Evolutionary conservation across 64 coral and sea anemone genomes (phyloP), one percentile per base, ranked within the genome.

Genomic region (Actinia equina): DNA sequence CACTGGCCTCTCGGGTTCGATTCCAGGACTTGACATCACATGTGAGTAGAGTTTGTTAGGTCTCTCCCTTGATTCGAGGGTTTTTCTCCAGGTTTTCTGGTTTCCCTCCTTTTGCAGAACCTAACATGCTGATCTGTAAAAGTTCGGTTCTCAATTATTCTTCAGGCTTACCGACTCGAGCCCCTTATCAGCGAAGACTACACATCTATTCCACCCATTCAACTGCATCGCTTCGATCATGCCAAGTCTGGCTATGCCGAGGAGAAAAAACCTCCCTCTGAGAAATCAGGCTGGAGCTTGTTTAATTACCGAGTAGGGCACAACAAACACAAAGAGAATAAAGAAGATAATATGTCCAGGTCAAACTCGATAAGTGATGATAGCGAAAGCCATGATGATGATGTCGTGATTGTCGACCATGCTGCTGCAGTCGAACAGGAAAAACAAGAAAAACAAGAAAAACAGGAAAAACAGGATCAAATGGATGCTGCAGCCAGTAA

Each of bases 161-260:
- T 74, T 3, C 84, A 99, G 97, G 97, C 97, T 2, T 99, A 99
- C 76, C 84, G 97, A 6, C 43, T 99, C 70, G 97, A 99, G 30
- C 97, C 97, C 6, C 88, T 99, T 1, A 83, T 99, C 45, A 87
- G 90, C 59, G 88, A 88, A 83, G 93, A 95, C 60, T 99, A 99
- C 86, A 55, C 62, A 4, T 82, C 51, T 25, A 91, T 95, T 44
- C 92, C 84, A 49, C 93, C 97, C 8, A 85, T 95, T 6, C 88
- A 95, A 82, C 81, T 99, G 20, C 93, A 95, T 43, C 93, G 93
- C 43, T 95, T 77, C 44, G 97, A 99, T 67, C 87, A 80, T 2
- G 79, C 91, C 83, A 89, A 86, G 25, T 74, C 74, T 70, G 91
- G 87, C 37, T 89, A 98, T 55, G 77, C 86, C 17, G 85, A 95